Base-by-base conservation (phyloP, 2,888 invertebrate genomes). In the Drosophila silvestris region DNA sequence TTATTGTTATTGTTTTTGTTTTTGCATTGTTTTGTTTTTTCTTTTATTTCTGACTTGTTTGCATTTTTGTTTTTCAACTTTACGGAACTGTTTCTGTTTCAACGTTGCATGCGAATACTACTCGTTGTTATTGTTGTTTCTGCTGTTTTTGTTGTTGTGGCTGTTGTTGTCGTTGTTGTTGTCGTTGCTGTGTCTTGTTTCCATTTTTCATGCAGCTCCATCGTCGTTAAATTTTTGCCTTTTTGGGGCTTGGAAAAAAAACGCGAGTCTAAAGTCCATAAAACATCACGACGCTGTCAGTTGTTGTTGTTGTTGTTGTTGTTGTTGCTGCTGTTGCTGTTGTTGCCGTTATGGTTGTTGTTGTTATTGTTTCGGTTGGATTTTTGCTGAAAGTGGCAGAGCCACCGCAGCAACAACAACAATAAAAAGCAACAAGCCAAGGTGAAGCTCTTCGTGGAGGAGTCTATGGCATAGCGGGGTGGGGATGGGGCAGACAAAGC, bases 241-340 rank as follows among this genome's bases (percentile, higher is more conserved):
- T 87, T 85, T 89, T 87, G 85, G 82, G 76, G 81, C 84, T 79
- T 89, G 82, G 64, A 67, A 79, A 70, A 70, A 35, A 83, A 80
- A 79, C 78, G 81, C 81, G 75, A 90, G 85, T 85, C 90, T 78
- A 90, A 85, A 85, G 85, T 85, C 85, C 85, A 85, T 90, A 90
- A 90, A 90, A 90, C 85, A 88, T 88, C 85, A 87, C 80, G 82
- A 78, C 78, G 90, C 73, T 77, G 80, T 81, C 81, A 70, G 82
- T 81, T 81, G 77, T 41, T 79, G 70, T 70, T 79, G 52, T 39
- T 74, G 61, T 6, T 63, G 59, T 3, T 59, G 57, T 10, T 54
- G 51, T 22, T 70, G 62, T 32, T 75, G 65, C 30, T 74, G 33
- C 4, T 33, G 33, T 0, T 44, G 61, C 65, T 82, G 60, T 69